Base-by-base conservation (phyloP, 2,888 invertebrate species). In the Tenthredo livida region DNA sequence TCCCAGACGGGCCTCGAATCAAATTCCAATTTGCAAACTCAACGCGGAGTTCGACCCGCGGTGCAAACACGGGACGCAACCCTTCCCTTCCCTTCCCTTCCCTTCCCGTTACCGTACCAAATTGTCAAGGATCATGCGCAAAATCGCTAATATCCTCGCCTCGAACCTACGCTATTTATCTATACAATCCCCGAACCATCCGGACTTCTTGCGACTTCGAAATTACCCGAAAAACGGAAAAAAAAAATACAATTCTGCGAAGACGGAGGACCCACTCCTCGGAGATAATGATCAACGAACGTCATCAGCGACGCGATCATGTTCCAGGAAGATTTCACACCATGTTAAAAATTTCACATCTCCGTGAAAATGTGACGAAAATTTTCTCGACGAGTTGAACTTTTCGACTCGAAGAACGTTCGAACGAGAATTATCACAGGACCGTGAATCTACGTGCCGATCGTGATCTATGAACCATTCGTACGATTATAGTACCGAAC, bases 1-100 rank as follows among this genome's bases (percentile, higher is more conserved):
- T 61, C 58, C 80, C 80, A 80, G 77, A 67, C 67, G 67, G 72
- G 84, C 21, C 54, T 67, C 85, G 83, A 82, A 86, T 88, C 86
- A 85, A 88, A 87, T 86, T 88, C 82, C 84, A 87, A 86, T 89
- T 87, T 87, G 86, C 88, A 85, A 85, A 86, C 88, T 87, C 84
- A 85, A 86, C 85, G 67, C 70, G 85, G 83, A 84, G 84, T 85
- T 54, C 73, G 85, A 84, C 84, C 80, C 58, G 47, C 25, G 17
- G 33, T 77, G 33, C n/a, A 61, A 80, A 80, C 61, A 37, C 80
- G 29, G 33, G 1, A 67, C 61, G 7, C 33, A 37, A 78, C 25
- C 75, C 72, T 29, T 82, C 25, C 58, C 73, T n/a, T n/a, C n/a
- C n/a, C n/a, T n/a, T n/a, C n/a, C n/a, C n/a, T n/a, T n/a, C n/a